Conservation (phyloP, 2,888 invertebrate genomes). For the Drosophila sordidula region DNA sequence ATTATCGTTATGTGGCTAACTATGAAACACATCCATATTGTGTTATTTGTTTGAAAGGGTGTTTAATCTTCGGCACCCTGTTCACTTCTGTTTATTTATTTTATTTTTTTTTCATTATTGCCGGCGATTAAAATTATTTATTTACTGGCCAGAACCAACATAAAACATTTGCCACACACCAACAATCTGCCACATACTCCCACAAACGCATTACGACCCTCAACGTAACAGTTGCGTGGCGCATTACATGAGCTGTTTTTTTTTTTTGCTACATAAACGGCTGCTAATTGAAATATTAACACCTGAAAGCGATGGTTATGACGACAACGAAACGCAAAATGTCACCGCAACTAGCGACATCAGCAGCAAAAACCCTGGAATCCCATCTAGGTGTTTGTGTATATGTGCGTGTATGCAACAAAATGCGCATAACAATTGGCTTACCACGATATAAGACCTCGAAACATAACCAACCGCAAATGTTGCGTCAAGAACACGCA, state of each 20-base stretch:
- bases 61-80: not conserved
- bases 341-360: constrained; percentile 52
- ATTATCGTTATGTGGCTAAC: too few species aligned
- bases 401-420: constrained; percentile 63
- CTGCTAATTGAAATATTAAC: constrained; percentile 77
- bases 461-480: constrained; percentile 75
- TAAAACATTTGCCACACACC: constrained; percentile 19
- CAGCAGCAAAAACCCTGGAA: not conserved
- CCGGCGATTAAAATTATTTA: constrained; percentile 50
- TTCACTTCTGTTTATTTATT: not conserved
- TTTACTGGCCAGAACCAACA: constrained; percentile 44
- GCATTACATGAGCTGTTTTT: constrained; percentile 56
- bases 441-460: constrained; percentile 73
- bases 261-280: constrained; percentile 61
- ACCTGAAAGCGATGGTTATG: constrained; percentile 52
- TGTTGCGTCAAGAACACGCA: constrained; percentile 77
- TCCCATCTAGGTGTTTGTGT: constrained; percentile 18
- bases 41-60: too few species aligned
- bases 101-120: constrained; percentile 13
- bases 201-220: constrained; percentile 18
- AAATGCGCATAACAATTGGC: constrained; percentile 76
- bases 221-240: constrained; percentile 69
- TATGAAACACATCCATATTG: too few species aligned
- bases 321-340: constrained; percentile 40
- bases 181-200: constrained; percentile 14